phyloP scores from a whole-genome alignment of 1,140 invertebrate genomes.

The Diploscapter pachys region DNA sequence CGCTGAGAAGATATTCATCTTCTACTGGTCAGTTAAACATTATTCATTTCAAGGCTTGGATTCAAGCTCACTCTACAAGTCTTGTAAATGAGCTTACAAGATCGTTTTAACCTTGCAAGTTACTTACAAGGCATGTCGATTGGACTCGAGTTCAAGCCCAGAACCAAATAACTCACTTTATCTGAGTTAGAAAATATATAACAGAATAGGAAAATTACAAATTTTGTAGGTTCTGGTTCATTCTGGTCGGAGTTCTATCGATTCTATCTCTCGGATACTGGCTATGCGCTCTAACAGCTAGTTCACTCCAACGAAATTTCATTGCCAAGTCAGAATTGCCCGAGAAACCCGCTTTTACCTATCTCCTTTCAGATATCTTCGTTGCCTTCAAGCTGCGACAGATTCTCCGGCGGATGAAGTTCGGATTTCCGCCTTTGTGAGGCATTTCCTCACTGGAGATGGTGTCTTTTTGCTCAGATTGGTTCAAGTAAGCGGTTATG shows the following conservation, averaged over 20 bases:
- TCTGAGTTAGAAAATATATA: neutral
- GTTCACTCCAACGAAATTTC: slow-evolving; percentile 35
- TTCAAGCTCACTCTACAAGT: too few species aligned
- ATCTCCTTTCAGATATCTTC: slow-evolving; percentile 31
- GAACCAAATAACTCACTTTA: neutral
- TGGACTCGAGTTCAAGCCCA: neutral
- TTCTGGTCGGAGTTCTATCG: slow-evolving; percentile 54
- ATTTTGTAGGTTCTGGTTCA: slow-evolving; percentile 54
- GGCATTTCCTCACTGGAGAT: slow-evolving; percentile 58
- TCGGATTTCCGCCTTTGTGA: slow-evolving; percentile 43
- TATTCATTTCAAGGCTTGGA: neutral
- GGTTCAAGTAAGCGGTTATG: slow-evolving; percentile 44
- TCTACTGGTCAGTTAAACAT: neutral
- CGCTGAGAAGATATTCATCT: slow-evolving; percentile 66
- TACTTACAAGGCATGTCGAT: neutral
- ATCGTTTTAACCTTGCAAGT: too few species aligned
- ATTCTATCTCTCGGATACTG: slow-evolving; percentile 53
- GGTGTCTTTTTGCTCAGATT: slow-evolving; percentile 59
- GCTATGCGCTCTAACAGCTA: slow-evolving; percentile 45
- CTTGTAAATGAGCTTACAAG: too few species aligned
- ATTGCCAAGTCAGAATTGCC: slow-evolving; percentile 35
- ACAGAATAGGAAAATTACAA: slow-evolving; percentile 1
- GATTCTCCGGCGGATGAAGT: slow-evolving; percentile 29
- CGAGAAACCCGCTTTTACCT: neutral
- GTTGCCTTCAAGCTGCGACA: slow-evolving; percentile 39